Evolutionary conservation across 2,113 vertebrate species (phyloP).

Genomic region (Delphinapterus leucas): DNA sequence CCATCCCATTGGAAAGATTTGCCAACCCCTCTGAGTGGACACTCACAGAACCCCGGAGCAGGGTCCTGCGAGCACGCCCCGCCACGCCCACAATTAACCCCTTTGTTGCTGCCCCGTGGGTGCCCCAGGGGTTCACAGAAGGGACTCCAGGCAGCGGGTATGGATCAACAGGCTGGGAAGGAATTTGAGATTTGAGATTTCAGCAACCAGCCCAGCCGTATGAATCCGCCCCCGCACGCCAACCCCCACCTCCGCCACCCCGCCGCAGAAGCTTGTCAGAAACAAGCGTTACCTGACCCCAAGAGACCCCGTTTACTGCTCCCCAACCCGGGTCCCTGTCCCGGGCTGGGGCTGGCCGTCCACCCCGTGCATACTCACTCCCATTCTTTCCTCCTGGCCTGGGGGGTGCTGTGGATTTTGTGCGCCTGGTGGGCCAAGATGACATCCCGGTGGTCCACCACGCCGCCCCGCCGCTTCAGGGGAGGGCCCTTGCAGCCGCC

Average conservation of each 20-base stretch:
- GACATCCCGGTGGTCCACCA: constrained; percentile 90
- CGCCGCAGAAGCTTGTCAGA: neutral
- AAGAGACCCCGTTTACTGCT: neutral
- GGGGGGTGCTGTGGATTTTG: constrained; percentile 89
- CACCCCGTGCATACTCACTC: constrained; percentile 86
- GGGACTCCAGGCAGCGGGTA: too few species aligned
- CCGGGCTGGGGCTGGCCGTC: neutral
- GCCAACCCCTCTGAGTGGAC: fast-evolving
- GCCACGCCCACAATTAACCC: neutral
- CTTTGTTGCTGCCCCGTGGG: too few species aligned
- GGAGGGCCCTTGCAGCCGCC: constrained; percentile 71
- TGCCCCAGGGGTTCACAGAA: too few species aligned
- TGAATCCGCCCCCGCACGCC: fast-evolving
- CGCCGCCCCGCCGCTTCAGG: constrained; percentile 84
- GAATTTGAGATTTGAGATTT: neutral
- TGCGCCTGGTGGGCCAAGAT: constrained; percentile 91
- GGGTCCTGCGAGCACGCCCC: too few species aligned
- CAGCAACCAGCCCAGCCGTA: neutral
- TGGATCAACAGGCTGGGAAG: neutral
- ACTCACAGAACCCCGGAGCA: fast-evolving
- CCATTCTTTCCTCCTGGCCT: constrained; percentile 91
- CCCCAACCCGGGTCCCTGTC: neutral
- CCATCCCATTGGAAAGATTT: neutral
- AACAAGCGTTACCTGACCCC: neutral
- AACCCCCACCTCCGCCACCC: neutral